A percentile compares a stretch with the other conserved stretches of the same genome.
Evolutionary conservation across 1,140 invertebrate genomes (phyloP).

Genomic region (Drosophila pectinifera): DNA sequence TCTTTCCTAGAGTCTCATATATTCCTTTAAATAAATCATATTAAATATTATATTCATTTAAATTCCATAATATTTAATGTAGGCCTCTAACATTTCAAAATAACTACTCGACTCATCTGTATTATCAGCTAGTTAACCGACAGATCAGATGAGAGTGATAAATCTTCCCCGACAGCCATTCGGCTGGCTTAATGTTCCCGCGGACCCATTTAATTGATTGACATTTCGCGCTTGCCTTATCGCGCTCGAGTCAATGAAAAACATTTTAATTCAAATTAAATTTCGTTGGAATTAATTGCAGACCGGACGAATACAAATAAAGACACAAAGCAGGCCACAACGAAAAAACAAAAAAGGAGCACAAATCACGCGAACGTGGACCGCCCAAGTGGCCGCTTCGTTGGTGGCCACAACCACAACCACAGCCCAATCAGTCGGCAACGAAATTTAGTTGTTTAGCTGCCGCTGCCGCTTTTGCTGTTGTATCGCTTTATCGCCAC

Average conservation of each 20-base stretch:
- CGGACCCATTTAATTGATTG: conserved; percentile 34
- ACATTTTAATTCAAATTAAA: conserved; percentile 54
- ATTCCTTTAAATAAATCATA: neutral
- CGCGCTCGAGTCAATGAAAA: conserved; percentile 4
- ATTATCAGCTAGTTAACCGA: conserved; percentile 1
- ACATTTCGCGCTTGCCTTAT: conserved; percentile 27
- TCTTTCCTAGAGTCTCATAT: neutral
- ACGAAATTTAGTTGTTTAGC: conserved; percentile 64
- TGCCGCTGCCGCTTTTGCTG: conserved; percentile 14
- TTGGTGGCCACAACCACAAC: conserved; percentile 45
- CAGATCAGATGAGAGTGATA: neutral
- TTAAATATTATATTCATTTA: no score
- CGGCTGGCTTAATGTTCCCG: conserved; percentile 7
- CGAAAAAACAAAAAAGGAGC: conserved; percentile 28
- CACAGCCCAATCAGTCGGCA: conserved; percentile 37
- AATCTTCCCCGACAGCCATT: conserved; percentile 13
- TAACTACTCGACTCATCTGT: neutral
- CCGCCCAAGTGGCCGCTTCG: conserved; percentile 61
- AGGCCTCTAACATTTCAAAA: neutral
- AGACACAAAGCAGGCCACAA: conserved; percentile 11
- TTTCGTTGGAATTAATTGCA: conserved; percentile 64
- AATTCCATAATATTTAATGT: no score
- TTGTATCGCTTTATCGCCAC: conserved; percentile 60
- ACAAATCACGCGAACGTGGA: conserved; percentile 49
- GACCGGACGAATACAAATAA: conserved; percentile 17